Conservation (phyloP, 2,888 invertebrate species). For the Norana najaformis region DNA sequence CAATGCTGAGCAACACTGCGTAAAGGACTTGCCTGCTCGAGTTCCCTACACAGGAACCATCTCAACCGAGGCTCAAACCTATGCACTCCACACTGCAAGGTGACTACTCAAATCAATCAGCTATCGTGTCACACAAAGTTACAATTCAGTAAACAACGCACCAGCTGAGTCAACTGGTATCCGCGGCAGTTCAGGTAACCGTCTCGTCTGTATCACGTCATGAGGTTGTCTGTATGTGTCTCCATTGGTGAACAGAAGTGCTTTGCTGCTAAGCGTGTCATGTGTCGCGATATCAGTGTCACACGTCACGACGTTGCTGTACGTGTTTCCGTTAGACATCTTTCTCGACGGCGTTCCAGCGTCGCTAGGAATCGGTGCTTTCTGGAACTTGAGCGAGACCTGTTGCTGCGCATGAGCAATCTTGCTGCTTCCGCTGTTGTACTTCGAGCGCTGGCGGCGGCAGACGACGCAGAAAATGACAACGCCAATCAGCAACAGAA, state of each 20-base stretch:
- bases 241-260: constrained; percentile 30
- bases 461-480: constrained; percentile 67
- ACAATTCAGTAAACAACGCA: background rate
- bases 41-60: no score
- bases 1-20: no score
- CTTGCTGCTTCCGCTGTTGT: constrained; percentile 19
- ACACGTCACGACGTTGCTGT: constrained; percentile 61
- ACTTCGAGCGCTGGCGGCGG: constrained; percentile 42
- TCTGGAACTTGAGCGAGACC: constrained; percentile 23
- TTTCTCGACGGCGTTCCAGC: constrained; percentile 36
- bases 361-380: background rate
- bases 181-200: constrained; percentile 57
- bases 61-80: no score
- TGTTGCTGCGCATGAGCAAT: background rate
- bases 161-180: constrained; percentile 35
- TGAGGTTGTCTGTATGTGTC: constrained; percentile 40
- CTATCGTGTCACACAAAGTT: background rate
- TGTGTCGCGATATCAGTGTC: constrained; percentile 50
- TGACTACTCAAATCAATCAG: no score
- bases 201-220: constrained; percentile 52
- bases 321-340: constrained; percentile 61
- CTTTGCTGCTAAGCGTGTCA: constrained; percentile 20
- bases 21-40: no score
- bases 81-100: no score
- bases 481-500: constrained; percentile 72